Evolutionary conservation across 2,113 vertebrate species (phyloP), one percentile per base, ranked within the genome.

Genomic region (Orthonyx spaldingii): DNA sequence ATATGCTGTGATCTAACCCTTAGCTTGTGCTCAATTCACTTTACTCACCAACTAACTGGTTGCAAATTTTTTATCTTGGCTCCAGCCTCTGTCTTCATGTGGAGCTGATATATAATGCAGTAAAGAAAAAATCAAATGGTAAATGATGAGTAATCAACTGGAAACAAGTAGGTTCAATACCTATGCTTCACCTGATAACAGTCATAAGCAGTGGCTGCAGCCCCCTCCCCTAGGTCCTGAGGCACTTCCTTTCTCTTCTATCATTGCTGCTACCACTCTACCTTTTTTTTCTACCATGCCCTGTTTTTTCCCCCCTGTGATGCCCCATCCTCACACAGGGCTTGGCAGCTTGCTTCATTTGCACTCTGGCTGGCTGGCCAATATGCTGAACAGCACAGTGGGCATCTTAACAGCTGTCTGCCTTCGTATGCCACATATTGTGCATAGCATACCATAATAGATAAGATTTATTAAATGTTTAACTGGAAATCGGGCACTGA

Each of bases 401-500:
- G 64, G 81, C 35, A 26, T 71, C 78, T 66, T 71, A 63, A 87
- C 69, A 93, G 77, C 81, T 87, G 81, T 41, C 84, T 4, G 4
- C 77, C 75, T 87, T 78, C 24, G 22, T 68, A 30, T 63, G 69
- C 47, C 59, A 44, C 16, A 15, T 84, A 17, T 24, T 68, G 56
- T 59, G 72, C 16, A 26, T 47, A 78, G 71, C 35, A 37, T 68
- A 55, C 47, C 35, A 16, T 81, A 87, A 84, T 32, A 80, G 24
- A 18, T 64, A 83, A 44, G 66, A 88, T 86, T 85, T 96, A 89
- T 78, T 93, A 46, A 93, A 78, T 76, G 44, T 75, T 93, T 93
- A 93, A 79, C 68, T 82, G 87, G 53, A 95, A 97, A 82, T 87
- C 81, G 84, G 61, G n/a, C 23, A 32, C 59, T 68, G 71, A 93